Evolutionary conservation across 2,888 invertebrate species (phyloP).

Genomic region (Rhorus exstirpatorius): DNA sequence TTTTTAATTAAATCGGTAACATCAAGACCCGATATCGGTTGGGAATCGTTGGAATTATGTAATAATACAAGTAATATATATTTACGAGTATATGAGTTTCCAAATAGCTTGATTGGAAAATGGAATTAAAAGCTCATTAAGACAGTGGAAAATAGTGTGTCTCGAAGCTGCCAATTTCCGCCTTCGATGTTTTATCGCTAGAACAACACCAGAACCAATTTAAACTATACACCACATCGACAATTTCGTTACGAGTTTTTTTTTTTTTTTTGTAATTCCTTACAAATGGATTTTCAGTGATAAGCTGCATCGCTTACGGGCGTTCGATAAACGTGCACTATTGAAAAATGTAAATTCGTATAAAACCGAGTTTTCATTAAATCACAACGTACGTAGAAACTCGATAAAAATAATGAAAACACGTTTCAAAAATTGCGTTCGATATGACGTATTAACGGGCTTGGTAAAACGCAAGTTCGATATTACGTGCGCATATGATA

Average conservation of each 20-base stretch:
- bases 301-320: no score
- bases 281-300: no score
- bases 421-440: slow-evolving; percentile 54
- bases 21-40: no score
- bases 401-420: slow-evolving; percentile 59
- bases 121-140: not conserved
- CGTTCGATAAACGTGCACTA: not conserved
- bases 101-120: not conserved
- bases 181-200: not conserved
- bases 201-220: not conserved
- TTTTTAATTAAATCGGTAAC: no score
- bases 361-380: slow-evolving; percentile 35
- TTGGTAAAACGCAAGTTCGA: slow-evolving; percentile 32
- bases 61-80: no score
- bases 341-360: slow-evolving; percentile 1
- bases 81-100: not conserved
- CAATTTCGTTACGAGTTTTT: no score
- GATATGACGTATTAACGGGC: slow-evolving; percentile 43
- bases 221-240: not conserved
- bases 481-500: no score
- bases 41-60: no score
- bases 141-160: no score
- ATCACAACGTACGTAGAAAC: slow-evolving; percentile 7
- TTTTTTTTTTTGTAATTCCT: no score
- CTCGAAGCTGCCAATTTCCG: not conserved